Conservation (phyloP, 2,113 vertebrate species). For the Phyllopteryx taeniolatus region DNA sequence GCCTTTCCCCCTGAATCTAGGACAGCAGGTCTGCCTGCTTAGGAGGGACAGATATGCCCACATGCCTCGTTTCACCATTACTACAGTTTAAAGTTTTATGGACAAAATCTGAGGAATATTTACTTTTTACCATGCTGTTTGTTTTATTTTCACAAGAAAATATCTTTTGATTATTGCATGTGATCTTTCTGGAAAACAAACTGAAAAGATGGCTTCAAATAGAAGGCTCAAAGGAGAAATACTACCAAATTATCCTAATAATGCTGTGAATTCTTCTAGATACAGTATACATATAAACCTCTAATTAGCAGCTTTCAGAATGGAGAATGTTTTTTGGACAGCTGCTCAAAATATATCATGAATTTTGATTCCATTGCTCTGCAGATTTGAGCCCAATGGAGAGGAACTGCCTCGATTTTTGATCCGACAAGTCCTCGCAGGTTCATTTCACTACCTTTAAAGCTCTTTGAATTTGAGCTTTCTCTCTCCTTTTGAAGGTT, state of each 20-base stretch:
- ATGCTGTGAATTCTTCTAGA: neutral
- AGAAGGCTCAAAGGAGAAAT: neutral
- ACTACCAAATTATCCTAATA: neutral
- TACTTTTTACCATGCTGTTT: neutral
- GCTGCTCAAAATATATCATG: neutral
- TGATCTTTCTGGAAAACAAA: neutral
- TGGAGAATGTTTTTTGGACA: neutral
- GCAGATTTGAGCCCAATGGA: neutral
- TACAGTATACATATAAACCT: neutral
- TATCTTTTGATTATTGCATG: neutral
- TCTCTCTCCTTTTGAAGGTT: neutral
- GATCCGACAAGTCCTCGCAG: neutral
- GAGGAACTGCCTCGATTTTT: neutral
- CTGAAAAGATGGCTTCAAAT: neutral
- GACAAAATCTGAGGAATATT: neutral
- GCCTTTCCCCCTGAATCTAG: slow-evolving; percentile 46
- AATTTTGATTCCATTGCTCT: neutral
- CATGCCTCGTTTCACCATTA: neutral
- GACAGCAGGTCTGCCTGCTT: slow-evolving; percentile 23
- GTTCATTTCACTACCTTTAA: neutral
- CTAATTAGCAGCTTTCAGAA: neutral
- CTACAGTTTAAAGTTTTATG: neutral
- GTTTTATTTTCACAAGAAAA: neutral
- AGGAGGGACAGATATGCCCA: neutral
- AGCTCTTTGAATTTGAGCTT: neutral